Percentiles rank a stretch among this genome's conserved stretches.
These are phyloP conservation scores for Leucoraja erinaceus DNA, from an alignment of 2,113 vertebrate species.

Conservation along the genomic window DNA sequence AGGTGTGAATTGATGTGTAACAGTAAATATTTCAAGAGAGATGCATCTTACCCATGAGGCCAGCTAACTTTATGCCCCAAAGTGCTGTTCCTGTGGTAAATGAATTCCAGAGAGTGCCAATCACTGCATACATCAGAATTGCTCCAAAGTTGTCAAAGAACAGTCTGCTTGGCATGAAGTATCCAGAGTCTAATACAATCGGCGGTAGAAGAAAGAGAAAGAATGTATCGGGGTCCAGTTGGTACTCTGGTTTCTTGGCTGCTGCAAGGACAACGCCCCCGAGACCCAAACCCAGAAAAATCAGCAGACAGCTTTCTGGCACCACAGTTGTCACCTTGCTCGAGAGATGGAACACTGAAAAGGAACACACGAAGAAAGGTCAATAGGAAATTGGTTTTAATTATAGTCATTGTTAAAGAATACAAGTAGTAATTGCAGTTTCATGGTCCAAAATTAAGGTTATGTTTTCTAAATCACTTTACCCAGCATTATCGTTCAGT, in stretches of 20 bases:
- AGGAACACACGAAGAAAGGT: not conserved
- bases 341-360: slow-evolving; percentile 87
- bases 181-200: slow-evolving; percentile 87
- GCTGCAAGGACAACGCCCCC: slow-evolving; percentile 83
- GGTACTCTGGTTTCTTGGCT: slow-evolving; percentile 85
- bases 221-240: slow-evolving; percentile 88
- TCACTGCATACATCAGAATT: slow-evolving; percentile 86
- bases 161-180: slow-evolving; percentile 90
- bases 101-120: slow-evolving; percentile 90
- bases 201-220: slow-evolving; percentile 94
- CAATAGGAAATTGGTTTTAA: not conserved
- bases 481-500: not conserved
- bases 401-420: not conserved
- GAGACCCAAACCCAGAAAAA: slow-evolving; percentile 84
- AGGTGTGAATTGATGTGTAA: not conserved
- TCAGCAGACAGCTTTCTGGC: slow-evolving; percentile 90
- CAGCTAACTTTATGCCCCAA: slow-evolving; percentile 66
- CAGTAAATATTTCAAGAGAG: not conserved
- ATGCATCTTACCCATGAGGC: slow-evolving; percentile 66
- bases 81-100: slow-evolving; percentile 82
- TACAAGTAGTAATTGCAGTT: not conserved
- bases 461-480: not conserved
- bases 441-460: not conserved
- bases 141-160: slow-evolving; percentile 94
- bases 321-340: slow-evolving; percentile 84